Percentiles rank a stretch among this genome's conserved stretches.
phyloP scores from a whole-genome alignment of 1,140 invertebrate species.

The Drosophila mayri region DNA sequence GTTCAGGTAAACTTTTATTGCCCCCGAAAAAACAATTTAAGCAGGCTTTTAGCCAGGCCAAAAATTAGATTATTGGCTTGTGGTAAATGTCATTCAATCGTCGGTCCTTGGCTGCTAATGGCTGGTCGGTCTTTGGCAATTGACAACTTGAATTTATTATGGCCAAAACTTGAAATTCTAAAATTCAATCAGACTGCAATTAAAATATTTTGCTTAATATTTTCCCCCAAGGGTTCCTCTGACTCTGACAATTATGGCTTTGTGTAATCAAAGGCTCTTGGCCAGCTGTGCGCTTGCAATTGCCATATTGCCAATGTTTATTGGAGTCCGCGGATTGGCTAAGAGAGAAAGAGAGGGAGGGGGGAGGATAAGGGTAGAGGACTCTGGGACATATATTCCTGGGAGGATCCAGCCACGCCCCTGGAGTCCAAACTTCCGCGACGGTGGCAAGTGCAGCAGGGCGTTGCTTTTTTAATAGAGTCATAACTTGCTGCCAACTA shows the following conservation, averaged over 20 bases:
- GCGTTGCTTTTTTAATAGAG: slow-evolving; percentile 80
- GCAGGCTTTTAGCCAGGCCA: slow-evolving; percentile 34
- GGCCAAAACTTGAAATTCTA: neutral
- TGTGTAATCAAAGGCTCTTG: slow-evolving; percentile 46
- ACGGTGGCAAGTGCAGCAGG: slow-evolving; percentile 73
- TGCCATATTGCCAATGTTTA: slow-evolving; percentile 58
- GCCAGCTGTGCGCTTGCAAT: slow-evolving; percentile 44
- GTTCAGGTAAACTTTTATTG: slow-evolving; percentile 55
- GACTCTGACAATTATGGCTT: slow-evolving; percentile 37
- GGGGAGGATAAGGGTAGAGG: neutral
- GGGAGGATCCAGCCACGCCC: slow-evolving; percentile 33
- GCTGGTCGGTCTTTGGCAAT: neutral
- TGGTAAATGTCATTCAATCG: slow-evolving; percentile 30
- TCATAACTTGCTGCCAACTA: slow-evolving; percentile 80
- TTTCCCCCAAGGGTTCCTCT: slow-evolving; percentile 7
- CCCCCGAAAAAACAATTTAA: slow-evolving; percentile 44
- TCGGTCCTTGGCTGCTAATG: slow-evolving; percentile 18
- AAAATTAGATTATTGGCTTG: slow-evolving; percentile 54
- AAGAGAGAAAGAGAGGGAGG: neutral
- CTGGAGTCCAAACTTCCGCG: slow-evolving; percentile 39
- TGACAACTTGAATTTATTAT: slow-evolving; percentile 30
- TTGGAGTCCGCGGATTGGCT: slow-evolving; percentile 45
- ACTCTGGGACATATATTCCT: neutral
- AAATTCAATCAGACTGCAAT: slow-evolving; percentile 55
- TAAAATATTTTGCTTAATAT: slow-evolving; percentile 59